A percentile compares a stretch with the other conserved stretches of the same genome.
Conservation (phyloP, 2,797 vertebrate genomes). For the Myotis findleyi region DNA sequence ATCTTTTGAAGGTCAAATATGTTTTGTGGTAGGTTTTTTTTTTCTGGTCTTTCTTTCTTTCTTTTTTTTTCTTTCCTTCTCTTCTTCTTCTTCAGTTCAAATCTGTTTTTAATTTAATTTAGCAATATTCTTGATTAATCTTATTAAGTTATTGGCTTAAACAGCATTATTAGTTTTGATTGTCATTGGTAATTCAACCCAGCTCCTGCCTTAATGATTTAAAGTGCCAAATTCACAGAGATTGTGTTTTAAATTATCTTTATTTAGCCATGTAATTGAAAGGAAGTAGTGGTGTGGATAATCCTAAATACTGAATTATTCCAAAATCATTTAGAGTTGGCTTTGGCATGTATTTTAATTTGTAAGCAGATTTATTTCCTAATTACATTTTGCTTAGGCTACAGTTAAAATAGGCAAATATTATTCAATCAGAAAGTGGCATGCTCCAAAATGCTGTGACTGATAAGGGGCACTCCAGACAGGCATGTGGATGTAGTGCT, state of each 20-base stretch:
- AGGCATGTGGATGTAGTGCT: neutral
- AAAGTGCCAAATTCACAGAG: slow-evolving; percentile 36
- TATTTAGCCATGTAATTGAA: neutral
- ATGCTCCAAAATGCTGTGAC: neutral
- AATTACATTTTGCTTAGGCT: slow-evolving; percentile 30
- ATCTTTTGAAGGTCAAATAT: neutral
- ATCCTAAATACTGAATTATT: slow-evolving; percentile 33
- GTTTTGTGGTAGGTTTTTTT: too few relatives aligned
- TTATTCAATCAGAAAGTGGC: neutral
- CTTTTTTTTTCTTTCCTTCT: too few relatives aligned
- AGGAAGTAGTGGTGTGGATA: neutral
- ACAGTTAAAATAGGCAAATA: slow-evolving; percentile 45
- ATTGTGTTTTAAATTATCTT: neutral
- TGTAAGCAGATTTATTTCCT: slow-evolving; percentile 30
- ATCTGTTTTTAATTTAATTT: neutral
- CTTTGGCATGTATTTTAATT: neutral
- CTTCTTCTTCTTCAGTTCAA: too few relatives aligned
- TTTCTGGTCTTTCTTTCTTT: too few relatives aligned
- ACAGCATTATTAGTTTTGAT: neutral
- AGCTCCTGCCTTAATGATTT: neutral
- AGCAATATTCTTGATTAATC: slow-evolving; percentile 37
- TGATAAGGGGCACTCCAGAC: neutral
- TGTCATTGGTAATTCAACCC: neutral
- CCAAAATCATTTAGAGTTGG: slow-evolving; percentile 50
- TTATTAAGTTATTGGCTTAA: neutral